Evolutionary conservation across 2,888 invertebrate species (phyloP).

Genomic region (Halictus quadricinctus): DNA sequence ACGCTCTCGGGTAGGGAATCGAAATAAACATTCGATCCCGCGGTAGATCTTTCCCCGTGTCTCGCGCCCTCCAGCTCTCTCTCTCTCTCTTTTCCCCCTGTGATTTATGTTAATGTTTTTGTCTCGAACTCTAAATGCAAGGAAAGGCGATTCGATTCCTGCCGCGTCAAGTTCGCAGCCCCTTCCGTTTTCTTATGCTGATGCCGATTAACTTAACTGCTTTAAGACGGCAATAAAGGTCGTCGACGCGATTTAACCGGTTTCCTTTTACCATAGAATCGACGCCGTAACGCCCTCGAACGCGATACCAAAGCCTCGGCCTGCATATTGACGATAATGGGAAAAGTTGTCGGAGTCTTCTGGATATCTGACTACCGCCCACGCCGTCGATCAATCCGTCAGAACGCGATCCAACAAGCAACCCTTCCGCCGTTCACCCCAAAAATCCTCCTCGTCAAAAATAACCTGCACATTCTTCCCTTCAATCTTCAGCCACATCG

Average conservation of each 20-base stretch:
- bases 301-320: slow-evolving; percentile 65
- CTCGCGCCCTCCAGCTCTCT: slow-evolving; percentile 36
- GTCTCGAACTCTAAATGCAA: slow-evolving; percentile 81
- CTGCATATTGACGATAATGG: slow-evolving; percentile 79
- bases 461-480: neutral
- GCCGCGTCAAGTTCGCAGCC: slow-evolving; percentile 71
- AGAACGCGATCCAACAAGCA: slow-evolving; percentile 46
- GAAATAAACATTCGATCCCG: slow-evolving; percentile 78
- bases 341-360: slow-evolving; percentile 78
- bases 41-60: slow-evolving; percentile 66
- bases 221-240: slow-evolving; percentile 81
- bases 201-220: slow-evolving; percentile 81
- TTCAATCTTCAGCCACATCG: neutral
- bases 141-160: slow-evolving; percentile 79
- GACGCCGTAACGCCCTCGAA: slow-evolving; percentile 58
- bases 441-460: slow-evolving; percentile 17
- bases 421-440: slow-evolving; percentile 19
- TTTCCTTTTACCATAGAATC: slow-evolving; percentile 71
- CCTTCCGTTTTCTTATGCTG: slow-evolving; percentile 72
- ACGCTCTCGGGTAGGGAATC: slow-evolving; percentile 72
- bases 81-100: slow-evolving; percentile 58
- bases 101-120: slow-evolving; percentile 83
- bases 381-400: slow-evolving; percentile 78
- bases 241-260: slow-evolving; percentile 81
- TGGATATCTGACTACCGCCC: slow-evolving; percentile 66